Evolutionary conservation across 1,140 invertebrate genomes (phyloP).

Genomic region (Diorhabda carinulata): DNA sequence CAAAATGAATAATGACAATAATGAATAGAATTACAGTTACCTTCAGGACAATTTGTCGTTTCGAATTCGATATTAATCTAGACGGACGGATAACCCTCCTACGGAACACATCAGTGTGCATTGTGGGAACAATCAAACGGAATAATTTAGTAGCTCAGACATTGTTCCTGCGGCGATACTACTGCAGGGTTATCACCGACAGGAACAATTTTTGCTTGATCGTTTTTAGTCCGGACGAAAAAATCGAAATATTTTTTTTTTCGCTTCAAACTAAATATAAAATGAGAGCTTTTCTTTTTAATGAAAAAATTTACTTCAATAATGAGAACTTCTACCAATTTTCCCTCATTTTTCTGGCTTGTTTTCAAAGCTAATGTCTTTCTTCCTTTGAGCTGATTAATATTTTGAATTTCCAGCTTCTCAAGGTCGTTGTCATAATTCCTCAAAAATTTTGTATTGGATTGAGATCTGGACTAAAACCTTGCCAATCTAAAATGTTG

Average conservation of each 20-base stretch:
- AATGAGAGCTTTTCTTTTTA: no score
- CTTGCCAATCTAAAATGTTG: no score
- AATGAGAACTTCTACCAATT: no score
- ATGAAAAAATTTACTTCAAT: no score
- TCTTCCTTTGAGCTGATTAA: no score
- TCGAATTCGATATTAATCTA: conserved; percentile 23
- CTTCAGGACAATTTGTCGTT: conserved; percentile 20
- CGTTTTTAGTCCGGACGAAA: not conserved
- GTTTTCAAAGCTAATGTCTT: no score
- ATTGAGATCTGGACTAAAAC: no score
- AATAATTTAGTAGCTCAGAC: conserved; percentile 37
- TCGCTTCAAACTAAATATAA: no score
- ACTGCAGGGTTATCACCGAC: conserved; percentile 18
- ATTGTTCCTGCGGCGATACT: conserved; percentile 31
- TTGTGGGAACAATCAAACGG: conserved; percentile 33
- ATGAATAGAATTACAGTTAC: conserved; percentile 22
- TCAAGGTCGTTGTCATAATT: no score
- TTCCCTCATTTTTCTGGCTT: no score
- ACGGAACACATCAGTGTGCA: conserved; percentile 7
- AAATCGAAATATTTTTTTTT: not conserved
- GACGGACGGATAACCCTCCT: conserved; percentile 19
- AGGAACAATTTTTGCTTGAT: conserved; percentile 14
- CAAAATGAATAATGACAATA: conserved; percentile 13
- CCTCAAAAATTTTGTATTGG: no score
- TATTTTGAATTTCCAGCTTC: no score